Evolutionary conservation across 2,797 vertebrate genomes (phyloP), one percentile per base, ranked within the genome.

Genomic region (Paratrypauchen microcephalus): DNA sequence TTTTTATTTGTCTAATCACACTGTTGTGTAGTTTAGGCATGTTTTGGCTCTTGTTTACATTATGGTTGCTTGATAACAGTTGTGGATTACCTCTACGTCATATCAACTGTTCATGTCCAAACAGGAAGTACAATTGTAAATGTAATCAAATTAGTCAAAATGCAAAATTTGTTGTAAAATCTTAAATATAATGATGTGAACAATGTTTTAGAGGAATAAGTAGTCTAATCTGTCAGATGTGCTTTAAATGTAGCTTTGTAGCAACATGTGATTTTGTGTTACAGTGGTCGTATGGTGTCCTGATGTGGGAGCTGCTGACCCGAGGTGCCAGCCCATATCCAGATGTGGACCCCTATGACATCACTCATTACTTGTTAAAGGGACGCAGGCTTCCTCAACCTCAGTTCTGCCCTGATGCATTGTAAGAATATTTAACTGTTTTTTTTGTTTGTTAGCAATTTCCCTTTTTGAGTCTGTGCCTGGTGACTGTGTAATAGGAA

Each of bases 261-360:
- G 30, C 30, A 32, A 5, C 21, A 4, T 6, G 2, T 5, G 3
- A 6, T 30, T 26, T 57, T 79, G 1, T 78, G 12, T 69, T 69
- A n/a, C 70, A 99, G 97, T 99, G 97, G 97, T 99, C 97, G 0
- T 99, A 98, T 0, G 97, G 97, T n/a, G 89, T 99, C 80, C 88
- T 99, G 83, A 73, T 98, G 82, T 99, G 97, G 97, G 97, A 99
- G 90, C 90, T 99, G 89, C 75, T 99, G 87, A 99, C 97, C 0
- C 94, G 97, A 74, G 97, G 97, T 2, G 95, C 96, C 1, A 95
- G 94, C 0, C 97, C 97, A 0, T 99, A 99, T 76, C 90, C 96
- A 0, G 92, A 93, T 13, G 93, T 99, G 32, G 95, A 98, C 76
- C 95, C 96, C 4, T 99, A 98, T 6, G 97, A 99, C 87, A 95